phyloP scores from a whole-genome alignment of 2,113 vertebrate genomes.

The Ochotona princeps region DNA sequence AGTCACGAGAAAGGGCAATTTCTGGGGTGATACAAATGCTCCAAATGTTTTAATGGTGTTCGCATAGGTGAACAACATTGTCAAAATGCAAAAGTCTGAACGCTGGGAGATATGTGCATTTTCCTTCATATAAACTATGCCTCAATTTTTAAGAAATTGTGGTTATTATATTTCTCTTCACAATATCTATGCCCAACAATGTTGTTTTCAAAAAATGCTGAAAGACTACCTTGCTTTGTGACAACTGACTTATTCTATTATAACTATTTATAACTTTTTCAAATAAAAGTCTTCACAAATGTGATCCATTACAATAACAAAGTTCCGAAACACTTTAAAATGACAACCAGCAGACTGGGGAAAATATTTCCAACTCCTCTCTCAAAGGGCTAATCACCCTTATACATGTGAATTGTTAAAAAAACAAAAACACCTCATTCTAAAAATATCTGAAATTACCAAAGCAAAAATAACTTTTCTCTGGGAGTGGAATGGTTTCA shows the following conservation, averaged over 20 bases:
- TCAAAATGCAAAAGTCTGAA: slow-evolving; percentile 2
- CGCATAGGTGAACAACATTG: neutral
- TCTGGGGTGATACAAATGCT: neutral
- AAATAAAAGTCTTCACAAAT: slow-evolving; percentile 56
- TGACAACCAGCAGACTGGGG: neutral
- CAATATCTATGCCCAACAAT: slow-evolving; percentile 38
- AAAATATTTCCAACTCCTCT: slow-evolving; percentile 33
- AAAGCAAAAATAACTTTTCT: slow-evolving; percentile 13
- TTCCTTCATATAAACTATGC: slow-evolving; percentile 4
- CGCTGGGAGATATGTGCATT: neutral
- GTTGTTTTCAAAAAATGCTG: slow-evolving; percentile 20
- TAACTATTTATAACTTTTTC: slow-evolving; percentile 56
- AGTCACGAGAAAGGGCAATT: neutral
- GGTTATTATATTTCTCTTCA: slow-evolving; percentile 56
- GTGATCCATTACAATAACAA: slow-evolving; percentile 55
- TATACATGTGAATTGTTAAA: slow-evolving; percentile 19
- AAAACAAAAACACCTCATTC: neutral
- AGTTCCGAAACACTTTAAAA: slow-evolving; percentile 43
- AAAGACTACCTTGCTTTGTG: slow-evolving; percentile 49
- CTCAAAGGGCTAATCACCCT: slow-evolving; percentile 2
- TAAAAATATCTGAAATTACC: neutral
- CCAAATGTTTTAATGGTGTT: slow-evolving; percentile 8
- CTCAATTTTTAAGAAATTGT: neutral
- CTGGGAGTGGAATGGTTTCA: neutral
- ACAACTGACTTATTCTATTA: slow-evolving; percentile 61